A percentile compares a stretch with the other conserved stretches of the same genome.
These are phyloP conservation scores for Pteria penguin DNA, from an alignment of 2,888 invertebrate genomes.

Conservation along the genomic window DNA sequence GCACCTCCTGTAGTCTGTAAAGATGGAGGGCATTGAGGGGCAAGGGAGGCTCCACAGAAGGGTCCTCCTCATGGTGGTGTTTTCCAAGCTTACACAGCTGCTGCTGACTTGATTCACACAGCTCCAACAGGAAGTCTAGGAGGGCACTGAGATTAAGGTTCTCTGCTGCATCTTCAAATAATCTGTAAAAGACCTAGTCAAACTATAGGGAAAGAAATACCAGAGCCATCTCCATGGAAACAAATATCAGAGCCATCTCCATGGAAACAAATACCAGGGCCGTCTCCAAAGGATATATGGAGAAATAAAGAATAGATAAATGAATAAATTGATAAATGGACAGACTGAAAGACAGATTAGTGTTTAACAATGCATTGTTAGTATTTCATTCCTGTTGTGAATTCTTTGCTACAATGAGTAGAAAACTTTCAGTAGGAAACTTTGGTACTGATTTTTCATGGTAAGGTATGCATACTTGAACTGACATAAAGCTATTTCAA, in stretches of 20 bases:
- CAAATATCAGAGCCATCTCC: neutral
- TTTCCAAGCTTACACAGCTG: conserved; percentile 83
- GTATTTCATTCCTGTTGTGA: neutral
- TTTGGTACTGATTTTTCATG: too few species aligned
- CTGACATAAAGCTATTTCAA: too few species aligned
- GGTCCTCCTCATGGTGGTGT: conserved; percentile 56
- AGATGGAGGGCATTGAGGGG: conserved; percentile 82
- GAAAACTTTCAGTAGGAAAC: too few species aligned
- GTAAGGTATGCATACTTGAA: too few species aligned
- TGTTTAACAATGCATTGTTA: too few species aligned
- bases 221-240: too few species aligned
- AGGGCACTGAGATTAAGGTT: conserved; percentile 92
- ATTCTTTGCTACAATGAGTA: too few species aligned
- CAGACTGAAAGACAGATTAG: too few species aligned
- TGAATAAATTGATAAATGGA: too few species aligned
- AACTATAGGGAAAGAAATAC: too few species aligned
- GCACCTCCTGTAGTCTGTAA: conserved; percentile 92
- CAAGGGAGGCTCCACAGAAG: conserved; percentile 50
- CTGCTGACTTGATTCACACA: conserved; percentile 92
- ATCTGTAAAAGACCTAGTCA: too few species aligned
- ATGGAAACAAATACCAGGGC: neutral
- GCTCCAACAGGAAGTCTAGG: conserved; percentile 88
- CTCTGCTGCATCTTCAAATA: conserved; percentile 93
- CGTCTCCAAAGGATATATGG: neutral
- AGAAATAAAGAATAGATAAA: too few species aligned